Evolutionary conservation across 2,113 vertebrate species (phyloP).

Genomic region (Phalacrocorax brasilianus): DNA sequence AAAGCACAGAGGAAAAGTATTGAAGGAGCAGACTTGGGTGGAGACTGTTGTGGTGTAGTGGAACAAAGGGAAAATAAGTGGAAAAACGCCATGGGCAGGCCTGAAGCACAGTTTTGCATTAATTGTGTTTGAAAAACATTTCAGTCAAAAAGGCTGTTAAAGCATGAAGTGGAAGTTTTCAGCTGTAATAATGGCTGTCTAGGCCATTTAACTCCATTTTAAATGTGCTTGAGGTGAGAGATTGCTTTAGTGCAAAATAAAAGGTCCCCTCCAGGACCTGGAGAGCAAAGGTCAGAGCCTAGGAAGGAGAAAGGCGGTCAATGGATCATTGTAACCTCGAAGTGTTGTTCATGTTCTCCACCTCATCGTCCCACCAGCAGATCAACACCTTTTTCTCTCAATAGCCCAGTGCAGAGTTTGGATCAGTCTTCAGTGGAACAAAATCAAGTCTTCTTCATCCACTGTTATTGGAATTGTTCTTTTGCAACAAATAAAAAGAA

Average conservation of each 20-base stretch:
- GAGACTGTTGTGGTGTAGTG: not conserved
- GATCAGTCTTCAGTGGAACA: not conserved
- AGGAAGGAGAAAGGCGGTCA: not conserved
- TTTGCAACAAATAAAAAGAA: not conserved
- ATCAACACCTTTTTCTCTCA: not conserved
- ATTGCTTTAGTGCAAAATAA: not conserved
- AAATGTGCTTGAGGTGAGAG: not conserved
- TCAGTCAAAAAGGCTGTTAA: not conserved
- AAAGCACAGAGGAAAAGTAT: not conserved
- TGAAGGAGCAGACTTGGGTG: not conserved
- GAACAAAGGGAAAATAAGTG: not conserved
- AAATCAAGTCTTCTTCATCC: not conserved
- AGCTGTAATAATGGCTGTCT: not conserved
- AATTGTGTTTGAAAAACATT: not conserved
- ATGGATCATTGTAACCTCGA: not conserved
- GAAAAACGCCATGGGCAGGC: not conserved
- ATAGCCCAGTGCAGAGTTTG: not conserved
- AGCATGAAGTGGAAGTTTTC: not conserved
- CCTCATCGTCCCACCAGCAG: not conserved
- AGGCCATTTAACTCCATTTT: not conserved
- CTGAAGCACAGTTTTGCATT: not conserved
- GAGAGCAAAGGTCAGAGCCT: not conserved
- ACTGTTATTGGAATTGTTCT: not conserved
- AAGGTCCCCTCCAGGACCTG: not conserved
- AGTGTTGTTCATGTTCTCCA: rapidly evolving